phyloP scores from a whole-genome alignment of 64 coral and sea anemone species.

The Dendronephthya gigantea region DNA sequence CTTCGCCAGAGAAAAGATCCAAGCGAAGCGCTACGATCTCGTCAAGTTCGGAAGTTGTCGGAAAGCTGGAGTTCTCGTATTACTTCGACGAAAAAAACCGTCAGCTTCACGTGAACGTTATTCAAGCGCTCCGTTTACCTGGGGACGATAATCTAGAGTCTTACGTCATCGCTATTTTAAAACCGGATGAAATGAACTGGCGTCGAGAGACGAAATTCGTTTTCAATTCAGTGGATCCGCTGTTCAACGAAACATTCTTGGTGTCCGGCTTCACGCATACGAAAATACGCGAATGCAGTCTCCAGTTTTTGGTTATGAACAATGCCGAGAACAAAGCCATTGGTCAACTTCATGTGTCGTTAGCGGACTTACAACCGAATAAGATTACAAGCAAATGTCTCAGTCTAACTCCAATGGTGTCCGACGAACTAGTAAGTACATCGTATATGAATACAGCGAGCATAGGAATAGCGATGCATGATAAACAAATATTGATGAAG shows the following conservation, averaged over 20 bases:
- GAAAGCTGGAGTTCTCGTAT: constrained; percentile 4
- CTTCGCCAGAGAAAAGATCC: background rate
- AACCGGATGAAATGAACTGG: constrained; percentile 10
- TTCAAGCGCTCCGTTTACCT: background rate
- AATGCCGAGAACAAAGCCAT: background rate
- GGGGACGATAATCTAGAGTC: background rate
- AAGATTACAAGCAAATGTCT: background rate
- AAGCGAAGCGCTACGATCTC: background rate
- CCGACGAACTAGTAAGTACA: background rate
- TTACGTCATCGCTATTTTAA: constrained; percentile 7
- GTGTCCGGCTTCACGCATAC: constrained; percentile 1
- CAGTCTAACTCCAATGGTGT: background rate
- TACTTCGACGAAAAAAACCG: constrained; percentile 7
- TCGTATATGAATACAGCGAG: background rate
- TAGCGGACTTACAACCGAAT: background rate
- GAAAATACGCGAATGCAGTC: background rate
- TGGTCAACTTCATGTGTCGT: background rate
- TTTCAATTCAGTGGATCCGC: background rate
- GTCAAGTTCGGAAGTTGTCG: background rate
- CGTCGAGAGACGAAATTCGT: constrained; percentile 5
- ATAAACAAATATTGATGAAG: too few relatives aligned
- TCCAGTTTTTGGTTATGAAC: constrained; percentile 10
- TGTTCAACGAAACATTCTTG: background rate
- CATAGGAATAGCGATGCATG: too few relatives aligned
- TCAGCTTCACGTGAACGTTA: background rate